phyloP scores from a whole-genome alignment of 2,113 vertebrate genomes.

The Gracilinanus agilis region DNA sequence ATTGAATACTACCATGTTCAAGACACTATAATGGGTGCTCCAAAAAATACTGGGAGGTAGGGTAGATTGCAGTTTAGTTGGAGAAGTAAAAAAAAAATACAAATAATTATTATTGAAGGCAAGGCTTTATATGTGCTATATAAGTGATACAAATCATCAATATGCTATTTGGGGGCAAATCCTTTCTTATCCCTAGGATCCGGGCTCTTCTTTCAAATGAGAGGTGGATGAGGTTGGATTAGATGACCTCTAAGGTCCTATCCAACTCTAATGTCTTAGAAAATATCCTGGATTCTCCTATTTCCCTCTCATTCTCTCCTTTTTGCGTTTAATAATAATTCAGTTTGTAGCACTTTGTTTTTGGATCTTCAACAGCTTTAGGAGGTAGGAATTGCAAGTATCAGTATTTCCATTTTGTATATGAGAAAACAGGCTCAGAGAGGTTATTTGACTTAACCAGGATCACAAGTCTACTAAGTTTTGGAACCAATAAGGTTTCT shows the following conservation, averaged over 20 bases:
- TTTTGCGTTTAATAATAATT: neutral
- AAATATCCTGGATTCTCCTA: neutral
- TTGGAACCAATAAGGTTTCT: neutral
- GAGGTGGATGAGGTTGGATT: neutral
- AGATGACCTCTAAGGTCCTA: neutral
- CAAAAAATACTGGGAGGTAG: neutral
- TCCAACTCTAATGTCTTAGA: neutral
- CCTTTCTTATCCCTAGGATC: neutral
- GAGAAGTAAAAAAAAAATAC: neutral
- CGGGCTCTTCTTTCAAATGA: neutral
- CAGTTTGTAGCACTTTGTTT: neutral
- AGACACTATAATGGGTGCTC: neutral
- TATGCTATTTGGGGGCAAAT: neutral
- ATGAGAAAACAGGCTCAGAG: neutral
- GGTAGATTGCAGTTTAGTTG: neutral
- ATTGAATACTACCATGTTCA: neutral
- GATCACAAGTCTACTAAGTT: neutral
- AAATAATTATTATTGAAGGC: neutral
- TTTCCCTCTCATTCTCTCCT: neutral
- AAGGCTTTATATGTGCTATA: neutral
- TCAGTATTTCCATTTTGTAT: neutral
- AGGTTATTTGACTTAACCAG: neutral
- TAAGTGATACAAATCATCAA: neutral
- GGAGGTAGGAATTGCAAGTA: neutral
- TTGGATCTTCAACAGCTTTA: neutral